A percentile compares a stretch with the other conserved stretches of the same genome.
phyloP scores from a whole-genome alignment of 2,797 vertebrate genomes.

The Stomatorhinus walkeri region DNA sequence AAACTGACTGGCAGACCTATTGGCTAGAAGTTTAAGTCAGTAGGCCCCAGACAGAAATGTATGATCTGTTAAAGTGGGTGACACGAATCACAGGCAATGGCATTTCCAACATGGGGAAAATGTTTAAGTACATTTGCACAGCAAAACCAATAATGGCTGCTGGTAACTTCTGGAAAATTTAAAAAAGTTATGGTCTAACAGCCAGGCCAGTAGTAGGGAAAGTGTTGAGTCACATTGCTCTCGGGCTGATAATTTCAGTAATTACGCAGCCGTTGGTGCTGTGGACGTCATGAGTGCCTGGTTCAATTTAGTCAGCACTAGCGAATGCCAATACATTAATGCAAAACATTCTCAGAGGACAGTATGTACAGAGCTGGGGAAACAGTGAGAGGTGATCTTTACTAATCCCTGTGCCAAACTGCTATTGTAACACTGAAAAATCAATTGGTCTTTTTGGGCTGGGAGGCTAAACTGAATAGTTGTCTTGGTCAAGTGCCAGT shows the following conservation, averaged over 20 bases:
- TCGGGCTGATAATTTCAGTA: neutral
- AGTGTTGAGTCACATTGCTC: constrained; percentile 11
- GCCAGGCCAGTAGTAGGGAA: neutral
- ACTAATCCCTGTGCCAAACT: neutral
- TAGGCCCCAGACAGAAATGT: neutral
- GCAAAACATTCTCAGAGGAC: neutral
- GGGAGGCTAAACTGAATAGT: constrained; percentile 4
- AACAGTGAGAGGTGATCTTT: neutral
- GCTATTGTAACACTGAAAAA: neutral
- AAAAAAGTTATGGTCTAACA: neutral
- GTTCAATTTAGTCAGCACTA: neutral
- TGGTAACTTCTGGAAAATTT: neutral
- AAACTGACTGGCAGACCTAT: neutral
- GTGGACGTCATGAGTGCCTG: neutral
- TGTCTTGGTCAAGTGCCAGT: neutral
- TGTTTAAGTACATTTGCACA: neutral
- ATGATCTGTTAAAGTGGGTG: neutral
- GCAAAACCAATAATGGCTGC: neutral
- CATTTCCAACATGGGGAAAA: neutral
- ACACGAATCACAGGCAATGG: neutral
- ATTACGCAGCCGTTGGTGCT: neutral
- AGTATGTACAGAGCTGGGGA: neutral
- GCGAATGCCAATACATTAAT: neutral
- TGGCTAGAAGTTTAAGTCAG: neutral
- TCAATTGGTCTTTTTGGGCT: neutral